A percentile compares a stretch with the other conserved stretches of the same genome.
phyloP scores from a whole-genome alignment of 1,140 invertebrate genomes.

The Thrips palmi region DNA sequence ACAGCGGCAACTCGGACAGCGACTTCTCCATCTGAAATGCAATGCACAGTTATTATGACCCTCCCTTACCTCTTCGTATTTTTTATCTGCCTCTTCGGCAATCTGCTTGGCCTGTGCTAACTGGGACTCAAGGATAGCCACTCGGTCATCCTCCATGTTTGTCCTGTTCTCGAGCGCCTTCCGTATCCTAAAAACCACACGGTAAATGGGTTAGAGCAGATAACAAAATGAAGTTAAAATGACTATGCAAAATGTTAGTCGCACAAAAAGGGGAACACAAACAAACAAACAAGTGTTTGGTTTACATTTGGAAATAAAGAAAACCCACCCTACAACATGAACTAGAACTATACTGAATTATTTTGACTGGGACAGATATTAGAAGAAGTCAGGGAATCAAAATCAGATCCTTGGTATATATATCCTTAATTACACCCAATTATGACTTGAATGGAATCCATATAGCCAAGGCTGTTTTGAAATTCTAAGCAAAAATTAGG shows the following conservation, averaged over 20 bases:
- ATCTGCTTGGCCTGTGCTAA: slow-evolving; percentile 92
- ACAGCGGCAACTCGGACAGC: too few relatives aligned
- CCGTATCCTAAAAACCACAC: slow-evolving; percentile 63
- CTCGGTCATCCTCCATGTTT: slow-evolving; percentile 96
- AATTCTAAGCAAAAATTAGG: too few relatives aligned
- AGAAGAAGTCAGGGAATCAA: too few relatives aligned
- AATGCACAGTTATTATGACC: background rate
- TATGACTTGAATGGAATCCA: too few relatives aligned
- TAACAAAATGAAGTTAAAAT: slow-evolving; percentile 14
- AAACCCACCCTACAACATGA: background rate
- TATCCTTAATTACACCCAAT: too few relatives aligned
- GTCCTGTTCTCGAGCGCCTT: slow-evolving; percentile 96
- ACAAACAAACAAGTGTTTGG: slow-evolving; percentile 4
- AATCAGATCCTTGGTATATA: too few relatives aligned
- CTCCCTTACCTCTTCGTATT: slow-evolving; percentile 87
- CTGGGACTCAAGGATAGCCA: slow-evolving; percentile 83
- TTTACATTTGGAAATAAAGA: background rate
- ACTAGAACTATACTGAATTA: too few relatives aligned
- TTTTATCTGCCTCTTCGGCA: slow-evolving; percentile 96
- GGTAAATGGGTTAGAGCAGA: too few relatives aligned
- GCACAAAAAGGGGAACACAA: slow-evolving; percentile 10
- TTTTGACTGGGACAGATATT: too few relatives aligned
- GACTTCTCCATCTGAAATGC: too few relatives aligned
- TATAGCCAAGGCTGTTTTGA: too few relatives aligned
- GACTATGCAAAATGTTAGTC: slow-evolving; percentile 25